phyloP scores from a whole-genome alignment of 2,888 invertebrate species.

The Phalera bucephala region DNA sequence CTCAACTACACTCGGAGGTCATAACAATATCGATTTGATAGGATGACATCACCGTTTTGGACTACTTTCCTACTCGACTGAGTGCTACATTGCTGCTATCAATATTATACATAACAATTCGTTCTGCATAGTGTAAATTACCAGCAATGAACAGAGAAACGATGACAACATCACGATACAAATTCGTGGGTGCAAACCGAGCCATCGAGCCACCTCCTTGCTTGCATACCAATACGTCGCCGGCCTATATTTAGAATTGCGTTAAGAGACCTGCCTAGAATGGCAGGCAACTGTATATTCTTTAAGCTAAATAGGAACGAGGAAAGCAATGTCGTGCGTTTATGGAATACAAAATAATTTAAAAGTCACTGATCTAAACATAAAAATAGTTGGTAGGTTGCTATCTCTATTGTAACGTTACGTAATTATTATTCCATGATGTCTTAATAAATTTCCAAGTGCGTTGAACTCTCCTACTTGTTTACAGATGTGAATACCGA shows the following conservation, averaged over 20 bases:
- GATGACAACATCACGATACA: conserved; percentile 7
- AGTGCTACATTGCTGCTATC: conserved; percentile 17
- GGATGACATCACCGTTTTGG: conserved; percentile 36
- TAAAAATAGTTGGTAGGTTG: conserved; percentile 4
- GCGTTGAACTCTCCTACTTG: conserved; percentile 1
- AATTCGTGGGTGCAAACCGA: conserved; percentile 18
- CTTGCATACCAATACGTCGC: conserved; percentile 53
- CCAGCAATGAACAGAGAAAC: conserved; percentile 18
- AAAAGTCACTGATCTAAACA: conserved; percentile 2
- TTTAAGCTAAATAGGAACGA: conserved; percentile 38
- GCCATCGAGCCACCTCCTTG: conserved; percentile 21
- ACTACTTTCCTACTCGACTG: conserved; percentile 18
- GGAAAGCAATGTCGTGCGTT: conserved; percentile 22
- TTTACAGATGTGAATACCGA: conserved; percentile 89
- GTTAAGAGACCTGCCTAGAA: conserved; percentile 47
- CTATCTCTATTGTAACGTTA: not conserved
- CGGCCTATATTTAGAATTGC: conserved; percentile 61
- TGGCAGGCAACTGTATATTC: conserved; percentile 40
- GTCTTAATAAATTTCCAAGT: not conserved
- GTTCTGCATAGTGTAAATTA: conserved; percentile 2
- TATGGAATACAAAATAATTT: too few species aligned
- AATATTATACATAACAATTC: conserved; percentile 9
- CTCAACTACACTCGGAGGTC: conserved; percentile 25
- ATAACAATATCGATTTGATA: conserved; percentile 41
- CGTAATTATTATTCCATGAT: too few species aligned